A percentile compares a stretch with the other conserved stretches of the same genome.
Evolutionary conservation across 2,113 vertebrate species (phyloP).

Genomic region (Phrynosoma blainvillii): DNA sequence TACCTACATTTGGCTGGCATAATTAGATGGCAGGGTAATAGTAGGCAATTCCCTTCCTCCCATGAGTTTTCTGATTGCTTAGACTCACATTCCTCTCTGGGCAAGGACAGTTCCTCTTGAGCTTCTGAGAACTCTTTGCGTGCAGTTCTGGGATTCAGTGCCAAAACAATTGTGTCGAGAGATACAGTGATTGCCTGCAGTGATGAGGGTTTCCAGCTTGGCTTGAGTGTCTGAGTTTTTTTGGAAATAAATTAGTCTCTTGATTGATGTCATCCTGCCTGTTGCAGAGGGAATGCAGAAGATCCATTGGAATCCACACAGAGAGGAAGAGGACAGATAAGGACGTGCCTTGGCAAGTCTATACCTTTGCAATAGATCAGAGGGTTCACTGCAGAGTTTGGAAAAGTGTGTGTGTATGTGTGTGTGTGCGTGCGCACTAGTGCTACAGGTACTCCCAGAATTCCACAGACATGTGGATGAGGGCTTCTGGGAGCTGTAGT

Average conservation of each 20-base stretch:
- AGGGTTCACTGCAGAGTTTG: background rate
- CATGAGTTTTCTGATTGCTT: background rate
- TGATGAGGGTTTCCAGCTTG: constrained; percentile 10
- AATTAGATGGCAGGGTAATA: background rate
- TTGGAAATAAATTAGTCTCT: constrained; percentile 12
- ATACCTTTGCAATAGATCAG: background rate
- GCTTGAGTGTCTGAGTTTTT: background rate
- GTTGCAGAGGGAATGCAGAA: background rate
- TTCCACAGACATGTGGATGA: no score
- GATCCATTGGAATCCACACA: background rate
- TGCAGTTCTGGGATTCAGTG: background rate
- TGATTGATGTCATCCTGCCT: background rate
- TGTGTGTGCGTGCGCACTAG: no score
- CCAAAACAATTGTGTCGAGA: background rate
- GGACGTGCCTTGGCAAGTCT: background rate
- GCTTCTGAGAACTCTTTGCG: background rate
- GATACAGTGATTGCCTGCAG: background rate
- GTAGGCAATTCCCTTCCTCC: background rate
- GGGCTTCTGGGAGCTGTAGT: no score
- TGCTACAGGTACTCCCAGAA: no score
- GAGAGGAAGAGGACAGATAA: background rate
- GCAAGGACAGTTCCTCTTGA: background rate
- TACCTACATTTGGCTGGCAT: background rate
- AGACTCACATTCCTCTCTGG: background rate
- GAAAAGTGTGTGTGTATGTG: no score